Conservation (phyloP, 2,113 vertebrate species). For the Cryptomyrus ogoouensis region DNA sequence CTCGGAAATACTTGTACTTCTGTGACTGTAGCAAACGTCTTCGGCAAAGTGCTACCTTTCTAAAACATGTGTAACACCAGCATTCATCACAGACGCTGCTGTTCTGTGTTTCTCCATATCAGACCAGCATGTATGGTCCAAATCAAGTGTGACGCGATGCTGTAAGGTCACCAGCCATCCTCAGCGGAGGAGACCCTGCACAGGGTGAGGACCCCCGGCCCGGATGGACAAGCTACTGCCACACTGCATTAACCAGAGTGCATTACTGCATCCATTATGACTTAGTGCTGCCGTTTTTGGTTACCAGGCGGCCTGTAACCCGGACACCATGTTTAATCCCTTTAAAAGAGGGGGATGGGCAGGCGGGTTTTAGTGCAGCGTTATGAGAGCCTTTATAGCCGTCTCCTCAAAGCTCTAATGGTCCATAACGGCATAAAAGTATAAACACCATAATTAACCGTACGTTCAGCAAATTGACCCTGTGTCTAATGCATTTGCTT, state of each 20-base stretch:
- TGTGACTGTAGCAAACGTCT: background rate
- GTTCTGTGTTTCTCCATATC: background rate
- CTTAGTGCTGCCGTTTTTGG: background rate
- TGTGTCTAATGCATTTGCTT: conserved; percentile 14
- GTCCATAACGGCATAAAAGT: conserved; percentile 17
- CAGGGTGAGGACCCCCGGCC: too few species aligned
- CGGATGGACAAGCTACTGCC: background rate
- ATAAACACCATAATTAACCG: conserved; percentile 14
- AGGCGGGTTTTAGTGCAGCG: background rate
- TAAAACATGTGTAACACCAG: background rate
- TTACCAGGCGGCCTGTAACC: background rate
- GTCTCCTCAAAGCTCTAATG: conserved; percentile 6
- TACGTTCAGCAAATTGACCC: conserved; percentile 7
- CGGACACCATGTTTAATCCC: background rate
- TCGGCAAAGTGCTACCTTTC: background rate
- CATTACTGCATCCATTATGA: conserved; percentile 12
- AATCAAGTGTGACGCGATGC: too few species aligned
- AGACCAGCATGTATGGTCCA: background rate
- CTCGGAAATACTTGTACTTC: background rate
- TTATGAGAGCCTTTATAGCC: background rate
- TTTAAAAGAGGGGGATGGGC: background rate
- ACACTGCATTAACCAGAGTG: background rate
- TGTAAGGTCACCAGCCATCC: background rate
- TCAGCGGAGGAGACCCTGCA: too few species aligned
- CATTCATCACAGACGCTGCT: background rate